Evolutionary conservation across 1,140 invertebrate species (phyloP).

Genomic region (Spodoptera litura): DNA sequence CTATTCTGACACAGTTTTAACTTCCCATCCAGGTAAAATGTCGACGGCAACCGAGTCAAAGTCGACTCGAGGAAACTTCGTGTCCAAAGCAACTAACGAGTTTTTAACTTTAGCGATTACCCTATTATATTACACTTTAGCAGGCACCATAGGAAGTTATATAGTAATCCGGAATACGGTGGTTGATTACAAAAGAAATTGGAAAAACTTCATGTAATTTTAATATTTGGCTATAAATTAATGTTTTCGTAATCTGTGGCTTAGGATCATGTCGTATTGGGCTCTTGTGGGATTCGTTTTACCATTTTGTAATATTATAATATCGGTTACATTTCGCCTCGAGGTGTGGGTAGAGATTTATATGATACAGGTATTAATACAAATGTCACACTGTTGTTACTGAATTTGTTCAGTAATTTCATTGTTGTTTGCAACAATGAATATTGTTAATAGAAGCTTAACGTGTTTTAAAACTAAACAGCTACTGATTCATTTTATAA

Average conservation of each 20-base stretch:
- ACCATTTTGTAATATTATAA: too few species aligned
- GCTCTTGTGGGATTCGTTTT: background rate
- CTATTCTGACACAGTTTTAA: background rate
- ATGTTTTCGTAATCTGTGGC: background rate
- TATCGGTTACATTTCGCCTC: too few species aligned
- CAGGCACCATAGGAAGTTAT: slow-evolving; percentile 18
- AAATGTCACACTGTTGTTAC: too few species aligned
- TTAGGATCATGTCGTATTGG: background rate
- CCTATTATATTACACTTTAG: slow-evolving; percentile 40
- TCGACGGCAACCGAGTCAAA: slow-evolving; percentile 37
- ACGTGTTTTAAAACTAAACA: too few species aligned
- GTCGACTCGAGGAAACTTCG: slow-evolving; percentile 13
- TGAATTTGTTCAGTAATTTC: too few species aligned
- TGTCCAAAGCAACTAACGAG: slow-evolving; percentile 59
- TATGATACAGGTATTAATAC: too few species aligned
- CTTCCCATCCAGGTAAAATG: slow-evolving; percentile 51
- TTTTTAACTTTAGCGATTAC: slow-evolving; percentile 65
- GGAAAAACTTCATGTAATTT: slow-evolving; percentile 20
- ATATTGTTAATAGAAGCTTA: too few species aligned
- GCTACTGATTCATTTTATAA: too few species aligned
- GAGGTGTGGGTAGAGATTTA: too few species aligned
- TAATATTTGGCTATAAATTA: slow-evolving; percentile 21
- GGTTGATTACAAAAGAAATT: slow-evolving; percentile 16
- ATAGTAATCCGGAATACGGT: slow-evolving; percentile 30
- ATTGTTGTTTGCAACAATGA: too few species aligned